Percentiles rank a stretch among this genome's conserved stretches.
Evolutionary conservation across 2,888 invertebrate genomes (phyloP).

Genomic region (Drosophila ustulata): DNA sequence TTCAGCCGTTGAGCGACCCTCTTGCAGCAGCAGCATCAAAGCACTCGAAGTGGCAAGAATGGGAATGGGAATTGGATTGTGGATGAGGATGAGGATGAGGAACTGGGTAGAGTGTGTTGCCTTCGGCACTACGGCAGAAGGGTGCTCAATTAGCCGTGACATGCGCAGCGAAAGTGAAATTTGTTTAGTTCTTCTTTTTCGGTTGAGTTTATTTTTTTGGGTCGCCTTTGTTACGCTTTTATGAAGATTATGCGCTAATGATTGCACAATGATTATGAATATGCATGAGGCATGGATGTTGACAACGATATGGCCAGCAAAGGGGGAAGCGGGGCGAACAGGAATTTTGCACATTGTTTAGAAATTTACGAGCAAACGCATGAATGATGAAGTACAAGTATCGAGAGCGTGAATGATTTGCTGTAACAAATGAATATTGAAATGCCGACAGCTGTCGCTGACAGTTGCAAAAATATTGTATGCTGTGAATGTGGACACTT

Average conservation of each 20-base stretch:
- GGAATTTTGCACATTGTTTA: constrained; percentile 66
- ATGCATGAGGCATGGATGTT: constrained; percentile 66
- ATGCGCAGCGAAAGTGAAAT: constrained; percentile 76
- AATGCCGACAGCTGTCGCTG: constrained; percentile 82
- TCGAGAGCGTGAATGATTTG: constrained; percentile 69
- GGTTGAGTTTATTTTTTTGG: constrained; percentile 20
- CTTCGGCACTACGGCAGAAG: constrained; percentile 80
- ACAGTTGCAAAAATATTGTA: constrained; percentile 65
- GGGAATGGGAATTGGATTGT: constrained; percentile 14
- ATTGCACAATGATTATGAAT: constrained; percentile 84
- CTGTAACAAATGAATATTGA: constrained; percentile 65
- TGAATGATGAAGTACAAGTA: constrained; percentile 55
- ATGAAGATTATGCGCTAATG: constrained; percentile 81
- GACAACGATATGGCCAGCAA: constrained; percentile 7
- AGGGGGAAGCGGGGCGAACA: constrained; percentile 7
- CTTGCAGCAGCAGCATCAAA: constrained; percentile 35
- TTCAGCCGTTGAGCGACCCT: constrained; percentile 54
- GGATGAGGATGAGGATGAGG: not conserved
- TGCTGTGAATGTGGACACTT: constrained; percentile 74
- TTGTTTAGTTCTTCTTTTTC: constrained; percentile 61
- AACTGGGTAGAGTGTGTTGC: constrained; percentile 47
- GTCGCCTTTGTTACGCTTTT: constrained; percentile 67
- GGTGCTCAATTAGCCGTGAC: constrained; percentile 85
- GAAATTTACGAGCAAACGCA: constrained; percentile 53
- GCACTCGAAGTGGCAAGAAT: constrained; percentile 21